These are phyloP conservation scores for Polydrusus tereticollis DNA, from an alignment of 2,888 invertebrate species.

Conservation along the genomic window DNA sequence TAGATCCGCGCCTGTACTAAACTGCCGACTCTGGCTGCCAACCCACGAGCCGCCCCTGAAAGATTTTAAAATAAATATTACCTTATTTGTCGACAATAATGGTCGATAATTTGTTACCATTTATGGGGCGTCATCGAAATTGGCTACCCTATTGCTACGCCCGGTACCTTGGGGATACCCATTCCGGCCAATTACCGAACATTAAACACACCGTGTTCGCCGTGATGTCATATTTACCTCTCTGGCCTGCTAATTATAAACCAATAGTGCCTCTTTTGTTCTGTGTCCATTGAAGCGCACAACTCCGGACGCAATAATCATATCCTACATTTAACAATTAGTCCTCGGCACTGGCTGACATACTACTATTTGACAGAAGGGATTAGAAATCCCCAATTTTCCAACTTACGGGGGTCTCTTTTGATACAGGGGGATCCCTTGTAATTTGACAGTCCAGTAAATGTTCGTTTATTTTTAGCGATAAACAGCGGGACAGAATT, in stretches of 20 bases:
- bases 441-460: too few relatives aligned
- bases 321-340: constrained; percentile 39
- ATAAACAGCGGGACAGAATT: too few relatives aligned
- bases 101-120: background rate
- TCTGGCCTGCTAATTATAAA: constrained; percentile 38
- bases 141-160: background rate
- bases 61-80: too few relatives aligned
- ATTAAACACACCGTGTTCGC: constrained; percentile 11
- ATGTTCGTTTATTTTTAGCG: too few relatives aligned
- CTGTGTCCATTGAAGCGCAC: constrained; percentile 27
- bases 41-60: too few relatives aligned
- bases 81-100: too few relatives aligned
- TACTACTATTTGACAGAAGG: constrained; percentile 22
- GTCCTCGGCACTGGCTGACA: constrained; percentile 13
- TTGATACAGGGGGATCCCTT: background rate
- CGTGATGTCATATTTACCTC: constrained; percentile 12
- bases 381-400: constrained; percentile 13
- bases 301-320: constrained; percentile 41
- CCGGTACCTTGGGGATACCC: background rate
- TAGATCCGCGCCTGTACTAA: too few relatives aligned
- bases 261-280: constrained; percentile 42
- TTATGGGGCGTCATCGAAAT: background rate
- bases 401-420: background rate
- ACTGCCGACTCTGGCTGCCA: too few relatives aligned
- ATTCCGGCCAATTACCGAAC: constrained; percentile 1